These are phyloP conservation scores for Campoplex nolae DNA, from an alignment of 2,888 invertebrate species.

Conservation along the genomic window DNA sequence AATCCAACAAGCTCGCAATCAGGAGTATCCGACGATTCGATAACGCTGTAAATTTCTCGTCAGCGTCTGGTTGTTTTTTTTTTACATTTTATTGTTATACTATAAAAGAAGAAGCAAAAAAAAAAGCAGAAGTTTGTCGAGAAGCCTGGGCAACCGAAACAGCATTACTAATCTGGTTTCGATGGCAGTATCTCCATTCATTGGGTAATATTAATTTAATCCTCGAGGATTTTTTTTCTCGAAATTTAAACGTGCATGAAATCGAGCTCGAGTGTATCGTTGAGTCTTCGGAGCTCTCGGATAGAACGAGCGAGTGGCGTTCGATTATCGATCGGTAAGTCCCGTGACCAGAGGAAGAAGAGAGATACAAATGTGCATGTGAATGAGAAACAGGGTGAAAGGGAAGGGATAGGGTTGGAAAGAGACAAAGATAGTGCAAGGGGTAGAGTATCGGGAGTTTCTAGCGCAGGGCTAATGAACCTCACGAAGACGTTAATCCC, in stretches of 20 bases:
- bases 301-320: conserved; percentile 43
- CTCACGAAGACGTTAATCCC: conserved; percentile 80
- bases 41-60: background rate
- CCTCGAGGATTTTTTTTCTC: background rate
- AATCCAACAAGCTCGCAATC: background rate
- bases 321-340: conserved; percentile 69
- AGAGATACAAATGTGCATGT: background rate
- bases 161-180: conserved; percentile 1
- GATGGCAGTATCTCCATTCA: conserved; percentile 3
- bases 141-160: background rate
- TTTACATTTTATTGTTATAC: background rate
- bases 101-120: background rate
- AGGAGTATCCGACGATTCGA: background rate
- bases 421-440: conserved; percentile 1
- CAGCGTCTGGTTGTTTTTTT: background rate
- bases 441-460: conserved; percentile 28
- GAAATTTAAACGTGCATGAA: conserved; percentile 19
- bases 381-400: conserved; percentile 8
- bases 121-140: background rate
- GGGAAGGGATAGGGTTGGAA: conserved; percentile 3
- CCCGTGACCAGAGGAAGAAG: conserved; percentile 13
- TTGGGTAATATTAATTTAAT: conserved; percentile 36
- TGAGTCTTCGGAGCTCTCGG: conserved; percentile 24
- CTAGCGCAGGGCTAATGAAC: conserved; percentile 74
- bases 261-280: conserved; percentile 43